These are phyloP conservation scores for Lysiphlebus fabarum DNA, from an alignment of 1,140 invertebrate genomes.

Conservation along the genomic window DNA sequence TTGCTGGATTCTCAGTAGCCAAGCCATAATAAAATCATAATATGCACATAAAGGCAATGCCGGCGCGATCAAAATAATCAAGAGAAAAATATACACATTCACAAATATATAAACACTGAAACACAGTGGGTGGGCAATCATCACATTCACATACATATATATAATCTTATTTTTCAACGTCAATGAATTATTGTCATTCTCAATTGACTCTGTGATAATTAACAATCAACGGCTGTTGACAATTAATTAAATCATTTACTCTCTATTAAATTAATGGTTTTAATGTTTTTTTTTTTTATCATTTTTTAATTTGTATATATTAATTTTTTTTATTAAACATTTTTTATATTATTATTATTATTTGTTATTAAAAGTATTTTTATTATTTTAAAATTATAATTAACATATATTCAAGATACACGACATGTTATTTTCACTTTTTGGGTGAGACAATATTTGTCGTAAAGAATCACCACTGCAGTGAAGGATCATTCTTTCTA, in stretches of 20 bases:
- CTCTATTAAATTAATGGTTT: neutral
- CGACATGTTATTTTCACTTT: slow-evolving; percentile 7
- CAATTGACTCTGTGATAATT: slow-evolving; percentile 4
- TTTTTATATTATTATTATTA: neutral
- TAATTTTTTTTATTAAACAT: neutral
- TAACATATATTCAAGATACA: neutral
- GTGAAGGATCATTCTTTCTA: neutral
- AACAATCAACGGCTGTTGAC: slow-evolving; percentile 4
- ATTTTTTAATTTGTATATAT: neutral
- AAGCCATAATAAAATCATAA: slow-evolving; percentile 53
- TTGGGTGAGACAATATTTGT: slow-evolving; percentile 17
- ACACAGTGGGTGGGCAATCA: slow-evolving; percentile 38
- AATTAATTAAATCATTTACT: slow-evolving; percentile 18
- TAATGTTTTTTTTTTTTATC: neutral
- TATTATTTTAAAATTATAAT: neutral
- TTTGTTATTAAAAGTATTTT: neutral
- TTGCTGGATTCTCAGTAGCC: slow-evolving; percentile 46
- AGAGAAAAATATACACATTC: slow-evolving; percentile 27
- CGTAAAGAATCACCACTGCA: neutral
- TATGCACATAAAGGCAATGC: slow-evolving; percentile 51
- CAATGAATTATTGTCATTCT: slow-evolving; percentile 8
- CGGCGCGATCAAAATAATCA: slow-evolving; percentile 50
- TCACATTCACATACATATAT: neutral
- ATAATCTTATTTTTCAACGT: neutral
- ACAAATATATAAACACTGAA: no score